Conservation (phyloP, 2,888 invertebrate species). For the Pardosa pseudoannulata region DNA sequence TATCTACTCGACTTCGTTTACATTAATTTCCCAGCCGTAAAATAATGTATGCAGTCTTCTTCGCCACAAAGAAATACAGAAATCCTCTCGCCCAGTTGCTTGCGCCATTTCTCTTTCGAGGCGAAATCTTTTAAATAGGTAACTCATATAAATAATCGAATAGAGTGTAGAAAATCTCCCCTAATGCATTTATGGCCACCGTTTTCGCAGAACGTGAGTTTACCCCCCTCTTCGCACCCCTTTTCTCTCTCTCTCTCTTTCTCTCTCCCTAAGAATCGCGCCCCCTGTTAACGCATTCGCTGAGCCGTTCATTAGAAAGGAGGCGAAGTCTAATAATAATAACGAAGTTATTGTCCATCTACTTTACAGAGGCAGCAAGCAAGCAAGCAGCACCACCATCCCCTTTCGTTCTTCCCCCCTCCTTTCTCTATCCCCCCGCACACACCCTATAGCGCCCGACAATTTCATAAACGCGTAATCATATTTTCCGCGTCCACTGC, state of each 20-base stretch:
- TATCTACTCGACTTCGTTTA: neutral
- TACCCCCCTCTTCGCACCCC: slow-evolving; percentile 38
- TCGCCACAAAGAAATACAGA: slow-evolving; percentile 12
- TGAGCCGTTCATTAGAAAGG: slow-evolving; percentile 29
- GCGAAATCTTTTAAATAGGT: slow-evolving; percentile 30
- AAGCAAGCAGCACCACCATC: neutral
- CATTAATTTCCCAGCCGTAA: neutral
- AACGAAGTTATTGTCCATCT: slow-evolving; percentile 71
- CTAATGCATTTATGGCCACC: slow-evolving; percentile 60
- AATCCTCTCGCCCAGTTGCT: slow-evolving; percentile 1
- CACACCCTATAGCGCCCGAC: slow-evolving; percentile 33
- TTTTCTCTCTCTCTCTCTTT: slow-evolving; percentile 6
- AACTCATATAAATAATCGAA: slow-evolving; percentile 65
- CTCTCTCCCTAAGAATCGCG: slow-evolving; percentile 7
- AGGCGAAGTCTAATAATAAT: slow-evolving; percentile 62
- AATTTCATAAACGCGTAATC: slow-evolving; percentile 67
- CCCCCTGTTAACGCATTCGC: slow-evolving; percentile 28
- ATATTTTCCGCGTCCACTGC: slow-evolving; percentile 68
- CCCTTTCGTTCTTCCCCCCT: neutral
- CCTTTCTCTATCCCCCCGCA: too few species aligned
- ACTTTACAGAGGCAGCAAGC: slow-evolving; percentile 38
- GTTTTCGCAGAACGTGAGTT: slow-evolving; percentile 33
- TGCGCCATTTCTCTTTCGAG: neutral
- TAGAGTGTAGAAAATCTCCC: slow-evolving; percentile 54
- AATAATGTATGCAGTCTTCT: neutral